Conservation (phyloP, 2,797 vertebrate genomes). For the Cynopterus sphinx region DNA sequence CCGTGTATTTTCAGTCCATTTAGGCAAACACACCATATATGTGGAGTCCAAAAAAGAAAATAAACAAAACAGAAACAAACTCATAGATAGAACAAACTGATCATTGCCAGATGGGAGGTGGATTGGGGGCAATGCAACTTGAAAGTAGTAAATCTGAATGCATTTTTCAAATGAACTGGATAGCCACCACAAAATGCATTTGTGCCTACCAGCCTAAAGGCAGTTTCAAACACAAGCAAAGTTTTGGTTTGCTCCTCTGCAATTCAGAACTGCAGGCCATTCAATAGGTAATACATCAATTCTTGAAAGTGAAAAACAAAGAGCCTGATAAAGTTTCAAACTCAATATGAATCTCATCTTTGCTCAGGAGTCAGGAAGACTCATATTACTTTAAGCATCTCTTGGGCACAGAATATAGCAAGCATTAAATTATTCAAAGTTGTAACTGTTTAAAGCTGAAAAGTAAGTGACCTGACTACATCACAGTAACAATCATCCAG, state of each 20-base stretch:
- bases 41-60: too few species aligned
- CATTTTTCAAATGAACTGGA: slow-evolving; percentile 44
- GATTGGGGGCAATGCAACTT: neutral
- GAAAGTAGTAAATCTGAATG: neutral
- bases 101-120: too few species aligned
- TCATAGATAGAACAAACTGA: too few species aligned
- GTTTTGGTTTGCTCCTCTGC: slow-evolving; percentile 47
- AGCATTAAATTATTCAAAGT: slow-evolving; percentile 62
- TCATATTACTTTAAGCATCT: slow-evolving; percentile 30
- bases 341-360: slow-evolving; percentile 66
- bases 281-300: slow-evolving; percentile 35
- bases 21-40: neutral
- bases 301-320: slow-evolving; percentile 52
- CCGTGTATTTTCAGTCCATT: slow-evolving; percentile 44
- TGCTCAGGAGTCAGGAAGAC: slow-evolving; percentile 44
- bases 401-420: neutral
- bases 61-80: too few species aligned
- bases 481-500: neutral
- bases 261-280: slow-evolving; percentile 25
- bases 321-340: slow-evolving; percentile 39
- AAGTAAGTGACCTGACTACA: neutral
- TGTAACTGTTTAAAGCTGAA: slow-evolving; percentile 27
- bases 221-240: slow-evolving; percentile 49
- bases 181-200: slow-evolving; percentile 35
- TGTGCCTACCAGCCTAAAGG: neutral